Evolutionary conservation across 1,140 invertebrate species (phyloP), one percentile per base, ranked within the genome.

Genomic region (Yoshiicerus persimilis): DNA sequence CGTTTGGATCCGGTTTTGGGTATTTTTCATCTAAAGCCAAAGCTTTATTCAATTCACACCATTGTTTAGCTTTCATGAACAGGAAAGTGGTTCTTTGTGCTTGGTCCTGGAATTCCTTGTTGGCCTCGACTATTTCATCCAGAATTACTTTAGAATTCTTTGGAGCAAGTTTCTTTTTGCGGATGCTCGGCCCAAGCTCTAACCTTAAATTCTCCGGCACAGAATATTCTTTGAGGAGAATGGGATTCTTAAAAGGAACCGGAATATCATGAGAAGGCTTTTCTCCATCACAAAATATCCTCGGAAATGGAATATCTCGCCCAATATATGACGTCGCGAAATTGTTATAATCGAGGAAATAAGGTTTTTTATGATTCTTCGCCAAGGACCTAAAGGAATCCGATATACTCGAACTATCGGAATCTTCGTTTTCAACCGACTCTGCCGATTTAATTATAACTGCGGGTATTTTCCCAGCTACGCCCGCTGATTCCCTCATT

Each of bases 21-120:
- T 86, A 90, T 84, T 84, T 87, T 47, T 86, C 56, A 70, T 90
- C 89, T n/a, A 88, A 10, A 13, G 84, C 80, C 25, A 87, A 66
- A 10, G 88, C 87, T 70, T 90, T 90, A 47, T 86, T 87, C 0
- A 90, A 36, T 56, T 90, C 86, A 66, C 87, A 88, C 64, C 80
- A 90, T 80, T 90, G 86, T 86, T 34, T 83, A 9, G 87, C 87
- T 84, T 90, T 90, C 9, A 64, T 9, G 27, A 70, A 87, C 8
- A 88, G 39, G 56, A 64, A 75, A 13, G 30, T 56, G 0, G 32
- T 64, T 32, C 88, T 64, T 64, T 83, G 70, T 23, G 41, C 34
- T 34, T 47, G 23, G 10, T 56, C 25, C n/a, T 64, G 39, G 4
- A 80, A 20, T 70, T 88, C 34, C 10, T 47, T 84, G 11, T 87